Conservation (phyloP, 2,888 invertebrate species). For the Papilio elwesi region DNA sequence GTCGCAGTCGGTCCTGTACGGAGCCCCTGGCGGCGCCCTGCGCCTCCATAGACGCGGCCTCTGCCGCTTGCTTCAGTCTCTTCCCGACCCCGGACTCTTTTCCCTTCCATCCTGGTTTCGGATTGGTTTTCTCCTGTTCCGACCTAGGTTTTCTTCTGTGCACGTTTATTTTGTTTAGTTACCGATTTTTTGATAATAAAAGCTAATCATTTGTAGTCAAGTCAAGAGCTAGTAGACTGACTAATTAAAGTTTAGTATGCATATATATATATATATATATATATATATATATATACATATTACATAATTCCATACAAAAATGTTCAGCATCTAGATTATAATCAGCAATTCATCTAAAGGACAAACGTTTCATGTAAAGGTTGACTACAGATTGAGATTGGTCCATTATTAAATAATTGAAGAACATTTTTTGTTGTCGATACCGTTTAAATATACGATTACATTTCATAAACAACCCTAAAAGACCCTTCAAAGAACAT, state of each 20-base stretch:
- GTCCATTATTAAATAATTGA: no score
- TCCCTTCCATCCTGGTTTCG: constrained; percentile 64
- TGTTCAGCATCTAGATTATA: no score
- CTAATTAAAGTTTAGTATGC: neutral
- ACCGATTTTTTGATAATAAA: neutral
- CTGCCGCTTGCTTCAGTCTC: constrained; percentile 67
- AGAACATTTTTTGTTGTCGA: no score
- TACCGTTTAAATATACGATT: no score
- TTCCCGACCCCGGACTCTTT: constrained; percentile 71
- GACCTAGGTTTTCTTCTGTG: constrained; percentile 78
- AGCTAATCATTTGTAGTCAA: neutral
- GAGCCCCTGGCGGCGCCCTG: constrained; percentile 59
- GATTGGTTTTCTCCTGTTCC: constrained; percentile 53
- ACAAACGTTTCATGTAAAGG: no score
- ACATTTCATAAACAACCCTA: no score
- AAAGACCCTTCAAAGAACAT: no score
- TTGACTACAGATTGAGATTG: no score
- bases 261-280: no score
- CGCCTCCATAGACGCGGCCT: constrained; percentile 67
- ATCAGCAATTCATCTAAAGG: no score
- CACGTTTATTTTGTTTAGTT: constrained; percentile 14
- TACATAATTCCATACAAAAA: no score
- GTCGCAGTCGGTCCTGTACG: constrained; percentile 74
- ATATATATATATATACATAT: no score
- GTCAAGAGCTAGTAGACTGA: neutral